These are phyloP conservation scores for Xestia rhomboidea DNA, from an alignment of 2,888 invertebrate species.

Conservation along the genomic window DNA sequence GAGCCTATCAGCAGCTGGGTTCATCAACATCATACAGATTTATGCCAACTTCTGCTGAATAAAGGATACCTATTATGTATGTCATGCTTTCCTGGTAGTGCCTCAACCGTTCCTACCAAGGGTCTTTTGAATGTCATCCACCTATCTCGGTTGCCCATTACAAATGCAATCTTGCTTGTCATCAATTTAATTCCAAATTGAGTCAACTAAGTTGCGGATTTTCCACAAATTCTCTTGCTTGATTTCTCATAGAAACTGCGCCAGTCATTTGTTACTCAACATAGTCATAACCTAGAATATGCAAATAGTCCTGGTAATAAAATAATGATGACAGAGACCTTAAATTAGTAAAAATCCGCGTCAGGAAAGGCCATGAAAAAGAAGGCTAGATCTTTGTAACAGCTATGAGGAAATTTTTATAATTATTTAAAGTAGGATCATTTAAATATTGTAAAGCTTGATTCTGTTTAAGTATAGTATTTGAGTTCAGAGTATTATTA, in stretches of 20 bases:
- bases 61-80: neutral
- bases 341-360: slow-evolving; percentile 17
- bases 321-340: slow-evolving; percentile 35
- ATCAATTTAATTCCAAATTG: neutral
- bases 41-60: too few relatives aligned
- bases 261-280: slow-evolving; percentile 19
- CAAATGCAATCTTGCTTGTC: neutral
- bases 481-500: neutral
- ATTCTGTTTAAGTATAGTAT: neutral
- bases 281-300: slow-evolving; percentile 26
- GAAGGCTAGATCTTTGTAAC: slow-evolving; percentile 30
- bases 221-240: neutral
- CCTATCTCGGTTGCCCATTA: neutral
- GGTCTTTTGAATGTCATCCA: neutral
- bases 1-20: too few relatives aligned
- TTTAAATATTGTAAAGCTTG: neutral
- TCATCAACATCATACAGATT: neutral
- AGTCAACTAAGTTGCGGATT: slow-evolving; percentile 11
- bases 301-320: slow-evolving; percentile 37
- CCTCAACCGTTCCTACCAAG: neutral
- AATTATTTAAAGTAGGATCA: neutral
- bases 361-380: slow-evolving; percentile 11
- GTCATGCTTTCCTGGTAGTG: neutral
- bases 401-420: slow-evolving; percentile 20
- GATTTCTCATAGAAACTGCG: neutral